phyloP scores from a whole-genome alignment of 2,113 vertebrate species.

The Epinephelus lanceolatus region DNA sequence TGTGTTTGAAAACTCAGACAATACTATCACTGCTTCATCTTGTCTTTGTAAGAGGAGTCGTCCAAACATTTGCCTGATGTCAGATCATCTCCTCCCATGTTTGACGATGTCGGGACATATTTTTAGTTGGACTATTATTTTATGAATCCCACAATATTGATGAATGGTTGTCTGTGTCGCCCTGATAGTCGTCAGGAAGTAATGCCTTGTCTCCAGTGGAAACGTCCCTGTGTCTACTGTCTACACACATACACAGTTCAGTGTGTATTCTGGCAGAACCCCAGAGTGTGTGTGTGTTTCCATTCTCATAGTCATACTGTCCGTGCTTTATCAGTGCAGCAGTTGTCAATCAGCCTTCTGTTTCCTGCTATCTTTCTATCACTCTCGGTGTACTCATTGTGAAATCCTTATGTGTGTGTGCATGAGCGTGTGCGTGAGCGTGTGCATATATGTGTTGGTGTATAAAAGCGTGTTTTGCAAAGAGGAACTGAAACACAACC shows the following conservation, averaged over 20 bases:
- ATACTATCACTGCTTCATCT: constrained; percentile 66
- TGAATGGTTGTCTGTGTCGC: neutral
- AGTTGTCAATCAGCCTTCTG: constrained; percentile 45
- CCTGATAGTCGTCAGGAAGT: constrained; percentile 60
- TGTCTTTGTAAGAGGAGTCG: neutral
- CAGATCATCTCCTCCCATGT: constrained; percentile 3
- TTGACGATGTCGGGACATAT: neutral
- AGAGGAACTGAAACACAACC: constrained; percentile 63
- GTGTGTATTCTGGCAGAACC: constrained; percentile 19
- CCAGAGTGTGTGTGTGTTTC: constrained; percentile 37
- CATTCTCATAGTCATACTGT: constrained; percentile 1
- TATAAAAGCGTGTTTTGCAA: neutral
- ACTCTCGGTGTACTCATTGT: neutral
- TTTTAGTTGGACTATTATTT: constrained; percentile 24
- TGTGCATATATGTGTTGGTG: neutral
- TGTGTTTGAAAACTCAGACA: constrained; percentile 53
- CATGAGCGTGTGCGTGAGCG: neutral
- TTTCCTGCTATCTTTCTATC: constrained; percentile 41
- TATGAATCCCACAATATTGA: constrained; percentile 50
- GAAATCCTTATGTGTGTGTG: neutral
- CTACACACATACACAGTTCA: neutral
- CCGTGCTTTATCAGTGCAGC: constrained; percentile 44
- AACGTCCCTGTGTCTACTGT: constrained; percentile 29
- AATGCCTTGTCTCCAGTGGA: constrained; percentile 25
- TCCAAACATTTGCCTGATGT: constrained; percentile 1